phyloP scores from a whole-genome alignment of 2,113 vertebrate species.

The Tenebrosternarchus preto region DNA sequence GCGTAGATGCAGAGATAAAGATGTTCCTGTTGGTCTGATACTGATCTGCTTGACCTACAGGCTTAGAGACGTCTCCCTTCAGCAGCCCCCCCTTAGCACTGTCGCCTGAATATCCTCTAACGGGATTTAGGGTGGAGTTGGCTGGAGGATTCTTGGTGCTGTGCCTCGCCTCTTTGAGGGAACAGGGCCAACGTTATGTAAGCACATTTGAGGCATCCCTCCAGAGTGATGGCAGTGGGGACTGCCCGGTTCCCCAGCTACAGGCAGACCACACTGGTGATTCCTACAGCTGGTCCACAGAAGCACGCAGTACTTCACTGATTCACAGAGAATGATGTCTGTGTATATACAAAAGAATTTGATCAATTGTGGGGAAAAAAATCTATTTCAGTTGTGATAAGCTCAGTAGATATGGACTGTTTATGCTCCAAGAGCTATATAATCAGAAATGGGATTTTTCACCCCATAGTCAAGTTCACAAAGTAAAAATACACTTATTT shows the following conservation, averaged over 20 bases:
- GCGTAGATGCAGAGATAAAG: conserved; percentile 51
- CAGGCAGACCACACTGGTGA: conserved; percentile 18
- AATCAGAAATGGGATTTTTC: neutral
- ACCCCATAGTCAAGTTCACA: neutral
- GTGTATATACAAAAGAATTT: neutral
- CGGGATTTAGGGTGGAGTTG: conserved; percentile 19
- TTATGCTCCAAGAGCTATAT: too few species aligned
- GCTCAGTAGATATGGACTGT: neutral
- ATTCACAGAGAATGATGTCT: neutral
- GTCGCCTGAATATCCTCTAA: conserved; percentile 58
- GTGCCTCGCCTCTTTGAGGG: conserved; percentile 43
- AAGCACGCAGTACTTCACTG: conserved; percentile 6
- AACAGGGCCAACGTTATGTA: conserved; percentile 62
- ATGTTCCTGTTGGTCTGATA: conserved; percentile 59
- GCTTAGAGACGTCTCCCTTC: conserved; percentile 47
- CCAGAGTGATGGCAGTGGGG: conserved; percentile 38
- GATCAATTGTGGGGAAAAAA: neutral
- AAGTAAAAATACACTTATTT: too few species aligned
- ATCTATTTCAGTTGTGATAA: too few species aligned
- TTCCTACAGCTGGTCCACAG: conserved; percentile 36
- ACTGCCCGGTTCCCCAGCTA: conserved; percentile 13
- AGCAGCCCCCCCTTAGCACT: conserved; percentile 10
- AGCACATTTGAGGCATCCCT: conserved; percentile 59
- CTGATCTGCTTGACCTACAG: conserved; percentile 75
- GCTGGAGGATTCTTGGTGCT: conserved; percentile 61